Conservation (phyloP, 2,113 vertebrate genomes). For the Cyprinodon tularosa region DNA sequence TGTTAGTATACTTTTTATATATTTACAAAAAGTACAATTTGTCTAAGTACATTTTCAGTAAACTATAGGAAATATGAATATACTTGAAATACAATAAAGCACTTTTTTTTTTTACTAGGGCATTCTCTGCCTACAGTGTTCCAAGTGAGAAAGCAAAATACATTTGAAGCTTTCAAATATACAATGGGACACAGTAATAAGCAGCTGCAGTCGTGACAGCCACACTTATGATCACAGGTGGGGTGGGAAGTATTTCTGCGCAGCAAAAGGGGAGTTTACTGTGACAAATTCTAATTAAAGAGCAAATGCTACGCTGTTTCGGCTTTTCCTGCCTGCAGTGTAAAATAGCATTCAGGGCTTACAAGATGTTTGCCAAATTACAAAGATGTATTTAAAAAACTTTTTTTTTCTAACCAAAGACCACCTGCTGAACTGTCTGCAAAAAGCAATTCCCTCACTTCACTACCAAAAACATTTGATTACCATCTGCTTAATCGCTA, state of each 20-base stretch:
- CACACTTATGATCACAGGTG: slow-evolving; percentile 10
- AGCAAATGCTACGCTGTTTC: neutral
- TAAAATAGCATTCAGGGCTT: neutral
- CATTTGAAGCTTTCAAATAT: slow-evolving; percentile 31
- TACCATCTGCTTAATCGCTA: neutral
- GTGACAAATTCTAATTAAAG: slow-evolving; percentile 5
- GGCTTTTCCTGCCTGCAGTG: neutral
- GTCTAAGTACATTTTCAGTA: no score
- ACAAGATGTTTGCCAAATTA: neutral
- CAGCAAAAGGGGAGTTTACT: slow-evolving; percentile 8
- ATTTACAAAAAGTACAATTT: no score
- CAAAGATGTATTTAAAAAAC: neutral
- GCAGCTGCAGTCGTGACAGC: slow-evolving; percentile 11
- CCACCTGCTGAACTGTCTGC: neutral
- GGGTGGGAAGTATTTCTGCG: slow-evolving; percentile 14
- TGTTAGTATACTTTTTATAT: no score
- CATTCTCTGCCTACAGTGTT: slow-evolving; percentile 4
- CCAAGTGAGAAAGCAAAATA: slow-evolving; percentile 28
- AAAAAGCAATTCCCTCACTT: neutral
- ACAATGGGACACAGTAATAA: slow-evolving; percentile 28
- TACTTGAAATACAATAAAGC: no score
- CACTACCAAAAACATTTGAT: neutral
- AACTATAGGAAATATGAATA: no score
- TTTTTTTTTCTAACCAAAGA: neutral
- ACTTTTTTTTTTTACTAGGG: no score